Evolutionary conservation across 2,888 invertebrate genomes (phyloP).

Genomic region (Gastrophysa polygoni): DNA sequence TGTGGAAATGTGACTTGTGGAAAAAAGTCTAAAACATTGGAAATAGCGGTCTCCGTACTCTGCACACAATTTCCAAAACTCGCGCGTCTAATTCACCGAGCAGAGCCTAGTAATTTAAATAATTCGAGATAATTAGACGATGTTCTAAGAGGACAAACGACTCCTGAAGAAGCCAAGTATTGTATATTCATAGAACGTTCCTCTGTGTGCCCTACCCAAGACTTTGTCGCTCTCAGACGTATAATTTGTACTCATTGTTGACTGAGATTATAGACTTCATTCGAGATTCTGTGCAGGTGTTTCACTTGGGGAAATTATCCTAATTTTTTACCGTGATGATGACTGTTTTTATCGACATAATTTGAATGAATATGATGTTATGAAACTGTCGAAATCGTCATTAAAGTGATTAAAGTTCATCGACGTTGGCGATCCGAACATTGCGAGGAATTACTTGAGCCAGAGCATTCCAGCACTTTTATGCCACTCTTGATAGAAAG

Average conservation of each 20-base stretch:
- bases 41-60: background rate
- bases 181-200: conserved; percentile 36
- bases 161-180: conserved; percentile 33
- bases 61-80: background rate
- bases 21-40: too few relatives aligned
- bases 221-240: background rate
- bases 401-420: background rate
- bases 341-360: background rate
- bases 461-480: too few relatives aligned
- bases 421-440: background rate
- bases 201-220: background rate
- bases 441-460: too few relatives aligned
- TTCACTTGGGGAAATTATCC: background rate
- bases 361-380: background rate
- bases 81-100: background rate
- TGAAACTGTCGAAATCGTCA: background rate
- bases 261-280: background rate
- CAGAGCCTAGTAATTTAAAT: background rate
- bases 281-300: background rate
- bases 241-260: background rate
- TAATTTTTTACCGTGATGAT: background rate
- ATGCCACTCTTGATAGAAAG: too few relatives aligned
- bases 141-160: conserved; percentile 30
- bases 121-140: conserved; percentile 22
- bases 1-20: too few relatives aligned